Conservation (phyloP, 2,797 vertebrate genomes). For the Takifugu rubripes region DNA sequence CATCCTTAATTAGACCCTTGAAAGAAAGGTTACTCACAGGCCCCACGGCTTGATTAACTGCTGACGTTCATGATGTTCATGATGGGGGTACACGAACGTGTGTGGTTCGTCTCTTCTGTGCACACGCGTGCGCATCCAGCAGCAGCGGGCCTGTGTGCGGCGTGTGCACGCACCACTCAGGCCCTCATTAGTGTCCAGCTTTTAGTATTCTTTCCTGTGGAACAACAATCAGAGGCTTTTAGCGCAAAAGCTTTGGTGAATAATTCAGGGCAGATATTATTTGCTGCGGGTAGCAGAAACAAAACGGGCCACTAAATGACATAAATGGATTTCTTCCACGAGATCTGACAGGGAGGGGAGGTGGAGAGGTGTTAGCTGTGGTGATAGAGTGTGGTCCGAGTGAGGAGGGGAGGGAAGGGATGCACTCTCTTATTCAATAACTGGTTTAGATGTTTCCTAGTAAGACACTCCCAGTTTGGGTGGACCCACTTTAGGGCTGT, state of each 20-base stretch:
- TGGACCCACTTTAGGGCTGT: constrained; percentile 65
- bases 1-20: not conserved
- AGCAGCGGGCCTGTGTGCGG: constrained; percentile 19
- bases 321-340: constrained; percentile 88
- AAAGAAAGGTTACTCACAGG: constrained; percentile 5
- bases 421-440: constrained; percentile 74
- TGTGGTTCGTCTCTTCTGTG: constrained; percentile 18
- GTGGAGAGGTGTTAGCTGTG: constrained; percentile 57
- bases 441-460: constrained; percentile 78
- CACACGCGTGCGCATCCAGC: constrained; percentile 6
- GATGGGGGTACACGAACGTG: constrained; percentile 22
- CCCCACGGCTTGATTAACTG: constrained; percentile 19
- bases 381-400: constrained; percentile 47
- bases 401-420: constrained; percentile 55
- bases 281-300: constrained; percentile 79
- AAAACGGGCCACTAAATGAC: constrained; percentile 79
- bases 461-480: constrained; percentile 86
- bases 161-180: constrained; percentile 33
- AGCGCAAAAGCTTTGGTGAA: constrained; percentile 84
- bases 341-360: constrained; percentile 67
- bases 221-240: constrained; percentile 86
- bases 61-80: constrained; percentile 29
- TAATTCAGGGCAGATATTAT: constrained; percentile 91
- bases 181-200: constrained; percentile 62
- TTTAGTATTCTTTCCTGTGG: constrained; percentile 75